A percentile compares a stretch with the other conserved stretches of the same genome.
phyloP scores from a whole-genome alignment of 1,140 invertebrate genomes.

The Eumeta japonica region DNA sequence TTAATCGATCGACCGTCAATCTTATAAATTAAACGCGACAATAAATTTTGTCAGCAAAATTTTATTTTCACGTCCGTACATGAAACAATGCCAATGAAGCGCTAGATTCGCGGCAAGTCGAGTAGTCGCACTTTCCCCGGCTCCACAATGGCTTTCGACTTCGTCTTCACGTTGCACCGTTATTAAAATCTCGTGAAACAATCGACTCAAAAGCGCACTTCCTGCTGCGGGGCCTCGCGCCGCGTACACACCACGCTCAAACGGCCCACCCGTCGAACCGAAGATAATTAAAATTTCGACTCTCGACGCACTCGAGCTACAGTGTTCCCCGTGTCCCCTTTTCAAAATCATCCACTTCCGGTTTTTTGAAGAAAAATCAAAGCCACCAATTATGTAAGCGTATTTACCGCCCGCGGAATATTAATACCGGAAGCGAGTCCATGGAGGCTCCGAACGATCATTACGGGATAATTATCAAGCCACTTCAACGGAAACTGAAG shows the following conservation, averaged over 20 bases:
- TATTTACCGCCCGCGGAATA: slow-evolving; percentile 43
- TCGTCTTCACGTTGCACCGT: slow-evolving; percentile 54
- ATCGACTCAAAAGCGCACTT: slow-evolving; percentile 55
- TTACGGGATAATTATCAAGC: slow-evolving; percentile 51
- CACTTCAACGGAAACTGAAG: slow-evolving; percentile 46
- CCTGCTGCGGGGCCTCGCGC: slow-evolving; percentile 16
- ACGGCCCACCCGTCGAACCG: too few relatives aligned
- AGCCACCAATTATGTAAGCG: slow-evolving; percentile 22
- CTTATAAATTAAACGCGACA: too few relatives aligned
- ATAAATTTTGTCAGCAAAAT: too few relatives aligned
- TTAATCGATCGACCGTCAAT: too few relatives aligned
- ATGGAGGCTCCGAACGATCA: slow-evolving; percentile 43
- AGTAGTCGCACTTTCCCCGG: slow-evolving; percentile 38
- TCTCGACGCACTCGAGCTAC: neutral
- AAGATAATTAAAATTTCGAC: too few relatives aligned
- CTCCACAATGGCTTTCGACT: slow-evolving; percentile 48
- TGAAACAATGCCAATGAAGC: slow-evolving; percentile 4
- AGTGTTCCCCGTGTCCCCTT: too few relatives aligned
- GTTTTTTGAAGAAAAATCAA: too few relatives aligned
- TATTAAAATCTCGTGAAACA: slow-evolving; percentile 59
- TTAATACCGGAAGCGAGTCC: slow-evolving; percentile 40
- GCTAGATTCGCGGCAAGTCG: slow-evolving; percentile 11
- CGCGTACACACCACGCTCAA: slow-evolving; percentile 19
- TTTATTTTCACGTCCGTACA: too few relatives aligned
- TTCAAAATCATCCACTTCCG: too few relatives aligned